Base-by-base conservation (phyloP, 2,888 invertebrate species). In the Koerneria pararmatus region DNA sequence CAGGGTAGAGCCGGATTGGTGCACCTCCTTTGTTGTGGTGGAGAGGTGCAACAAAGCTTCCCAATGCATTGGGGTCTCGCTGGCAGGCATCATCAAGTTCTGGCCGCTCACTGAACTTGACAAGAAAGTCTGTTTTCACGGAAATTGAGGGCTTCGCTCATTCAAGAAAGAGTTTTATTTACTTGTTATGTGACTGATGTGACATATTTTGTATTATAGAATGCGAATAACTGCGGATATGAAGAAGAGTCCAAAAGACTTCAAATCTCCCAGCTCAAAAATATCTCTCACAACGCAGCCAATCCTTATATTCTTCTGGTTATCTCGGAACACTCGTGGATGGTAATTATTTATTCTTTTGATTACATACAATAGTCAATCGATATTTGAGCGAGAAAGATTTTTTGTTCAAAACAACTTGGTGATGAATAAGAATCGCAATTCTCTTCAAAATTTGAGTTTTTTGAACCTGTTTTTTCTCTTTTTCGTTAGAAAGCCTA, bases 161-260 rank as follows among this genome's bases (percentile, higher is more conserved):
- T 24, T n/a, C 4, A n/a, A 29, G 48, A 56, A 63, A 22, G 53
- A 53, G 8, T 15, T 53, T 15, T 8, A 29, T 58, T 58, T n/a
- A n/a, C 11, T n/a, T 11, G 58, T 11, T 31, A 11, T 32, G 24
- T 24, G 31, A 22, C 46, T 5, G 19, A 65, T 22, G 6, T 29
- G 31, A n/a, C 31, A 56, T 0, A 31, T 22, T 11, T 32, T n/a
- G 34, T 31, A 65, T 8, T 69, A 46, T 32, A 77, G 71, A 77
- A 75, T 48, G 56, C 73, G 48, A 61, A 70, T 6, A 72, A 68
- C 61, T 71, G 78, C 1, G 49, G 95, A 51, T 94, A 92, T 84
- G 98, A 98, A 84, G 87, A 95, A 84, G 98, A 99, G 84, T 95
- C 95, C 58, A 98, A 97, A 84, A 93, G 95, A 79, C 92, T 98